Evolutionary conservation across 2,113 vertebrate species (phyloP), one percentile per base, ranked within the genome.

Genomic region (Onychostoma macrolepis): DNA sequence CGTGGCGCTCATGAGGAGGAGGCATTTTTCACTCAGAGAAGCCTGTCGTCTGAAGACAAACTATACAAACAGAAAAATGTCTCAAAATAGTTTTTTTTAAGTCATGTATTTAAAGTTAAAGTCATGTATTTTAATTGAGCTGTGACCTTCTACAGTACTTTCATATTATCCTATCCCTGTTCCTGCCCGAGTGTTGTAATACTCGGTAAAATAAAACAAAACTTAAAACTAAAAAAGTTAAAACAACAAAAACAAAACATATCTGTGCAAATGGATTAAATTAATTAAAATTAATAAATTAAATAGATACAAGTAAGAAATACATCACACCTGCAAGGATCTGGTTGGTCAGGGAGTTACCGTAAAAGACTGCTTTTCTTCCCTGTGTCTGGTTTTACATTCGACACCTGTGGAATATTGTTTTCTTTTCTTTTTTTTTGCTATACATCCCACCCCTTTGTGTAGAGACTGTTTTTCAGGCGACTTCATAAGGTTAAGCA

Each of bases 21-120:
- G 76, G 76, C 76, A 79, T 79, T 79, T 53, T 79, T 79, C 28
- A 79, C 76, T 33, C 41, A 8, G 65, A 45, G 13, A 76, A 13
- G 1, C 1, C 24, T 26, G 10, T 28, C n/a, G 4, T 45, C 12
- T 48, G 43, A 76, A 38, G 1, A 45, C 43, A 48, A 76, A 76
- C 74, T 13, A 48, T 48, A 75, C 72, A 75, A 75, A 75, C 33
- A 72, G 3, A 36, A 30, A 67, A 30, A 67, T 3, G 0, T 30
- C 26, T 15, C 12, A 63, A n/a, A 26, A n/a, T n/a, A n/a, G n/a
- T n/a, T 4, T 26, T 26, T 26, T 45, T 45, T 1, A 63, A 63
- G n/a, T 63, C 0, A n/a, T 61, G 11, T 63, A 26, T 11, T 63
- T 63, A 26, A 26, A 43, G 41, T 45, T 45, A 12, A 63, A 63